Evolutionary conservation across 2,797 vertebrate genomes (phyloP).

Genomic region (Pangasius sanitwongsei): DNA sequence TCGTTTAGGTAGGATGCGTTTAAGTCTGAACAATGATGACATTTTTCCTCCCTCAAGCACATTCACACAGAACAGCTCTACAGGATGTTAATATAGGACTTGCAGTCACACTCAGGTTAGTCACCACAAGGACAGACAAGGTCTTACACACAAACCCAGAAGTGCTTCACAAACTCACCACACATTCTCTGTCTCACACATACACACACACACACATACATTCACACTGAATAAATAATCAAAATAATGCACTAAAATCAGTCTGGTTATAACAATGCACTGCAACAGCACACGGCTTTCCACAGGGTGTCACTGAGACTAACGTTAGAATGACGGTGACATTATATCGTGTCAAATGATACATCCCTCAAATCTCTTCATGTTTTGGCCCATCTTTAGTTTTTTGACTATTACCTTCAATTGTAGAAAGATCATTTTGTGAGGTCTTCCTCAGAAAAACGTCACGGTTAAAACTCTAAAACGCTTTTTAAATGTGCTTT

Average conservation of each 20-base stretch:
- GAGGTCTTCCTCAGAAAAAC: background rate
- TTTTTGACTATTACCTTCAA: background rate
- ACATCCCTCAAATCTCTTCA: background rate
- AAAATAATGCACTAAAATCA: constrained; percentile 12
- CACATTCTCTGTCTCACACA: constrained; percentile 13
- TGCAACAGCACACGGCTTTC: constrained; percentile 4
- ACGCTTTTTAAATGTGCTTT: background rate
- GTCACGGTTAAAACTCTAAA: background rate
- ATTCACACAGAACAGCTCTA: constrained; percentile 39
- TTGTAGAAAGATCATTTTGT: background rate
- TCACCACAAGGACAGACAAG: constrained; percentile 53
- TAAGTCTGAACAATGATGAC: constrained; percentile 35
- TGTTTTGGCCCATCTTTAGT: background rate
- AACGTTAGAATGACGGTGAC: background rate
- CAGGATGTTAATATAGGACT: constrained; percentile 35
- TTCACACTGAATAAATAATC: background rate
- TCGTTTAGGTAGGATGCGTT: constrained; percentile 38
- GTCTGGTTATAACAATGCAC: constrained; percentile 1
- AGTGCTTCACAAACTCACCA: constrained; percentile 16
- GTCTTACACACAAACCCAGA: constrained; percentile 26
- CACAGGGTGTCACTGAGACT: background rate
- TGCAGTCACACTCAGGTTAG: constrained; percentile 36
- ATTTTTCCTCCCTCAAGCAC: constrained; percentile 29
- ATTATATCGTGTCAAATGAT: background rate
- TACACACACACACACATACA: background rate